Evolutionary conservation across 2,888 invertebrate genomes (phyloP).

Genomic region (Scaptomyza reducta): DNA sequence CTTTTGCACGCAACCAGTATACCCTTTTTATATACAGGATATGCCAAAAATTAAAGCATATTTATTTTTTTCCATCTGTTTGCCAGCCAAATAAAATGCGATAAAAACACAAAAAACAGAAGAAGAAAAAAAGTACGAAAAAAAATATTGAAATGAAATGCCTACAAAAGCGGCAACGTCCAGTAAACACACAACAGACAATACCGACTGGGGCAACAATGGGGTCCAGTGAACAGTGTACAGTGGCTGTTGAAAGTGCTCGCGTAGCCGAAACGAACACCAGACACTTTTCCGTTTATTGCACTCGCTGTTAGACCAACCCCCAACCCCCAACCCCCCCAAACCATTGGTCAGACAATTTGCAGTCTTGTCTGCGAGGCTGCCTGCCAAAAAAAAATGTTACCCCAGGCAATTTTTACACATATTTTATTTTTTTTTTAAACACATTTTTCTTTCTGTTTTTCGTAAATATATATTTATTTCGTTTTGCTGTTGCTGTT

Average conservation of each 20-base stretch:
- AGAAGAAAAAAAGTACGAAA: conserved; percentile 13
- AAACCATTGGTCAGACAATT: conserved; percentile 70
- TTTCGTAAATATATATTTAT: conserved; percentile 21
- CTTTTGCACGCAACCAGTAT: no score
- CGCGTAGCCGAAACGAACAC: conserved; percentile 24
- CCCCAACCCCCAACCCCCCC: neutral
- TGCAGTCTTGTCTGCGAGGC: conserved; percentile 65
- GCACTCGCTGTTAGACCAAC: conserved; percentile 49
- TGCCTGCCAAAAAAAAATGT: conserved; percentile 79
- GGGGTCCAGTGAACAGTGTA: conserved; percentile 25
- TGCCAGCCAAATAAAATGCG: conserved; percentile 29
- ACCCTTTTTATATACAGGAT: no score
- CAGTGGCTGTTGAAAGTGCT: conserved; percentile 58
- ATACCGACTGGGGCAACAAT: conserved; percentile 50
- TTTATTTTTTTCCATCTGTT: conserved; percentile 23
- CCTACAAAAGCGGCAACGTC: conserved; percentile 24
- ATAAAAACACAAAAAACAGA: conserved; percentile 14
- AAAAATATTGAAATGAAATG: conserved; percentile 10
- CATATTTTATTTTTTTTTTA: conserved; percentile 37
- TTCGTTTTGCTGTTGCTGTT: conserved; percentile 18
- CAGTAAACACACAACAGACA: conserved; percentile 48
- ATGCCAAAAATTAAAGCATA: neutral
- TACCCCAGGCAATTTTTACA: conserved; percentile 72
- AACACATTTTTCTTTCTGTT: conserved; percentile 17
- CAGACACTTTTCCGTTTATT: conserved; percentile 74